These are phyloP conservation scores for Triplophysa rosa DNA, from an alignment of 2,113 vertebrate genomes.

Conservation along the genomic window DNA sequence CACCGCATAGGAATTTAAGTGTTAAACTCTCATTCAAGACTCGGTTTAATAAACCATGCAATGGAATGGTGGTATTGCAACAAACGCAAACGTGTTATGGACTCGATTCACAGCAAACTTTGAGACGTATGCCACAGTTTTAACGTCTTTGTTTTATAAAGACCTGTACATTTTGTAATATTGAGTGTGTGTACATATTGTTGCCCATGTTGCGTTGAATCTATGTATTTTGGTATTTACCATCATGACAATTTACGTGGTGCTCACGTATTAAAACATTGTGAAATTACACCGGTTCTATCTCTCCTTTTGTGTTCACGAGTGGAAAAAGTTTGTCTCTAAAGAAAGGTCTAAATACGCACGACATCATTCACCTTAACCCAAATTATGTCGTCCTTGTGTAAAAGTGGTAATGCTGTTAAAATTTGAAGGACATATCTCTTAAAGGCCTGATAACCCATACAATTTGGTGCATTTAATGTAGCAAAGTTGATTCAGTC, in stretches of 20 bases:
- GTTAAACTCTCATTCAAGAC: constrained; percentile 20
- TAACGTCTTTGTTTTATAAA: constrained; percentile 67
- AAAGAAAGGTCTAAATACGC: not conserved
- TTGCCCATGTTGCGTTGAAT: constrained; percentile 55
- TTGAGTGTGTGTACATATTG: constrained; percentile 53
- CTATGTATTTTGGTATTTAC: constrained; percentile 64
- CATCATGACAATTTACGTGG: constrained; percentile 59
- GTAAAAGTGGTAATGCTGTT: no score
- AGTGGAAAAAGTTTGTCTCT: not conserved
- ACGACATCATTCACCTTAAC: not conserved
- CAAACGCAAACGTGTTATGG: constrained; percentile 36
- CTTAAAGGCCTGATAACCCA: no score
- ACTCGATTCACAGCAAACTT: constrained; percentile 36
- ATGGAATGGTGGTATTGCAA: not conserved
- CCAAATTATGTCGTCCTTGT: not conserved
- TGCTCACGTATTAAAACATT: constrained; percentile 62
- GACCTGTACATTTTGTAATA: constrained; percentile 62
- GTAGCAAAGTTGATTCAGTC: no score
- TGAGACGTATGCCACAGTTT: constrained; percentile 41
- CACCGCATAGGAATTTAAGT: not conserved
- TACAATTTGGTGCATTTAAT: no score
- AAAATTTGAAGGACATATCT: no score
- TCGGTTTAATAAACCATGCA: not conserved
- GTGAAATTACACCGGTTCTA: constrained; percentile 35
- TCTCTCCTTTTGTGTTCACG: not conserved